Percentiles rank a stretch among this genome's conserved stretches.
phyloP scores from a whole-genome alignment of 1,140 invertebrate genomes.

The Hypothenemus hampei region DNA sequence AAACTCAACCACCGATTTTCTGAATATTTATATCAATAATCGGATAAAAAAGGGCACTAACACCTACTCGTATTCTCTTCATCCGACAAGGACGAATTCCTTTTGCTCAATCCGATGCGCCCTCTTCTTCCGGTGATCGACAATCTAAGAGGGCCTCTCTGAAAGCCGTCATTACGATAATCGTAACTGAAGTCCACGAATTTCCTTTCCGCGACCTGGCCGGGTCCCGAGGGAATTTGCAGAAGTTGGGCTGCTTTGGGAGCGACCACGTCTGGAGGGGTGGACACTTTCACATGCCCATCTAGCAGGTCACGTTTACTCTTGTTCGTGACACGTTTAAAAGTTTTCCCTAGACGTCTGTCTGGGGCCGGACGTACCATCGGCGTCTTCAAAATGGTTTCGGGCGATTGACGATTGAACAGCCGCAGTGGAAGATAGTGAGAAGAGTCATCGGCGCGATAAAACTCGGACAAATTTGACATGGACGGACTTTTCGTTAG shows the following conservation, averaged over 20 bases:
- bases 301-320: conserved; percentile 17
- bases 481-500: conserved; percentile 42
- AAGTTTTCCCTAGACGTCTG: conserved; percentile 27
- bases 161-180: conserved; percentile 33
- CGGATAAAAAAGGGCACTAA: too few relatives aligned
- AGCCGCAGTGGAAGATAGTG: neutral
- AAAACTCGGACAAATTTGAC: conserved; percentile 46
- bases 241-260: conserved; percentile 55
- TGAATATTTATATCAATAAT: too few relatives aligned
- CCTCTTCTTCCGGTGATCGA: conserved; percentile 32
- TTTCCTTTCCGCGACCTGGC: conserved; percentile 12
- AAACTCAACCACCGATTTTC: too few relatives aligned
- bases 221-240: conserved; percentile 47
- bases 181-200: conserved; percentile 24
- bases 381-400: conserved; percentile 49
- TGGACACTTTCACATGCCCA: conserved; percentile 27
- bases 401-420: conserved; percentile 23
- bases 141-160: conserved; percentile 33
- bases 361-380: conserved; percentile 40
- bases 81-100: conserved; percentile 31
- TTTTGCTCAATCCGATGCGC: conserved; percentile 4
- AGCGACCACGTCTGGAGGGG: conserved; percentile 49
- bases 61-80: conserved; percentile 22
- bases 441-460: conserved; percentile 3
- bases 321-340: conserved; percentile 20